Conservation (phyloP, 1,140 invertebrate species). For the Lasioglossum baleicum region DNA sequence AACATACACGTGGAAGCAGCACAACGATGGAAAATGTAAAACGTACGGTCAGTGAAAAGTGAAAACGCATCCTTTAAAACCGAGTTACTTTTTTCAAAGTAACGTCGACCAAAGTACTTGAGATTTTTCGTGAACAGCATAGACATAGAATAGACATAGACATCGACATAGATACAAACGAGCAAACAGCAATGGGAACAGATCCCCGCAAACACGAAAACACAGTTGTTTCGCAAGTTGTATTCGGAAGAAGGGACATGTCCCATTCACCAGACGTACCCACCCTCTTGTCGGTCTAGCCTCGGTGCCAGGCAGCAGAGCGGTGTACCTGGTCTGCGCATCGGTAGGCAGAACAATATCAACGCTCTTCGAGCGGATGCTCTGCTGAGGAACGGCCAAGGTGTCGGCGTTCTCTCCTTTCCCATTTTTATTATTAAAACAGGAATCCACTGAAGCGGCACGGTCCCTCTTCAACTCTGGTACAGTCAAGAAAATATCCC, state of each 20-base stretch:
- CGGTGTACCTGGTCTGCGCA: slow-evolving; percentile 90
- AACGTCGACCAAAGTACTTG: too few relatives aligned
- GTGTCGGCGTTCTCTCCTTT: slow-evolving; percentile 85
- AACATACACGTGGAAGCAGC: too few relatives aligned
- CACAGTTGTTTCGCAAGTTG: too few relatives aligned
- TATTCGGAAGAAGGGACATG: slow-evolving; percentile 29
- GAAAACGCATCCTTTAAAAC: too few relatives aligned
- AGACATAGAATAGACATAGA: too few relatives aligned
- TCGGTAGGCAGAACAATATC: slow-evolving; percentile 94
- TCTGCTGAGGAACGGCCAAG: slow-evolving; percentile 85
- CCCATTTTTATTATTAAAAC: slow-evolving; percentile 84
- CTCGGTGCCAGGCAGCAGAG: slow-evolving; percentile 79
- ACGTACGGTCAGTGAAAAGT: too few relatives aligned
- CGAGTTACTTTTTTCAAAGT: too few relatives aligned
- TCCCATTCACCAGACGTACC: slow-evolving; percentile 66
- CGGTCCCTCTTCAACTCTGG: slow-evolving; percentile 90
- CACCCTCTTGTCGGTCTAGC: slow-evolving; percentile 74
- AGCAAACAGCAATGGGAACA: too few relatives aligned
- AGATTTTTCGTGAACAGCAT: too few relatives aligned
- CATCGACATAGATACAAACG: too few relatives aligned
- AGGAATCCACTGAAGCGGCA: slow-evolving; percentile 91
- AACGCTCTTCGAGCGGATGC: slow-evolving; percentile 90
- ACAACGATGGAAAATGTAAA: too few relatives aligned
- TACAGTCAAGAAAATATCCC: slow-evolving; percentile 90
- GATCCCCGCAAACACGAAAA: neutral